These are phyloP conservation scores for Ellobium chinense DNA, from an alignment of 2,888 invertebrate species.

Conservation along the genomic window DNA sequence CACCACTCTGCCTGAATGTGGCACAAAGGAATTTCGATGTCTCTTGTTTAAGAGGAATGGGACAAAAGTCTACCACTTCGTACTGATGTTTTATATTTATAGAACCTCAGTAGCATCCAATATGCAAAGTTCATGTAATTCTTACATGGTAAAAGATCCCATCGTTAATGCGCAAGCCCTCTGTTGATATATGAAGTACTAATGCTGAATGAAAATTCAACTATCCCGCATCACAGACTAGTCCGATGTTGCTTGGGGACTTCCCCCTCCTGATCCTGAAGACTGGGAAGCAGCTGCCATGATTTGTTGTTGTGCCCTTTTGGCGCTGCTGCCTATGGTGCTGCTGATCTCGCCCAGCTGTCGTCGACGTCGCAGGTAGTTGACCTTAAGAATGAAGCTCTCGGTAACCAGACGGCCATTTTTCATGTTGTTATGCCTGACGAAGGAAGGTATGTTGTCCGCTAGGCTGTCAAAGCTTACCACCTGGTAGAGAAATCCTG, in stretches of 20 bases:
- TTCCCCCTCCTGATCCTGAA: background rate
- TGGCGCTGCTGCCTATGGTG: conserved; percentile 1
- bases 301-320: background rate
- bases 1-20: no score
- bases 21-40: no score
- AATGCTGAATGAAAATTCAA: background rate
- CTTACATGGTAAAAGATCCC: no score
- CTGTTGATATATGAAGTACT: background rate
- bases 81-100: no score
- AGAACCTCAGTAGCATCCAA: no score
- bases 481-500: conserved; percentile 25
- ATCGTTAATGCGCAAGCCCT: no score
- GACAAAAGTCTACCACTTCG: no score
- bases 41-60: no score
- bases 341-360: conserved; percentile 33
- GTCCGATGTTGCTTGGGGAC: no score
- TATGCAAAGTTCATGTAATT: no score
- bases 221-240: no score
- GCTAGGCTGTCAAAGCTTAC: conserved; percentile 15
- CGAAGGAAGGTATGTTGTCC: conserved; percentile 41
- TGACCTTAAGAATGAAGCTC: conserved; percentile 44
- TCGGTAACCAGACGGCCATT: conserved; percentile 43
- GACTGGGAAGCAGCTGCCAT: background rate
- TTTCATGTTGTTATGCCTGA: conserved; percentile 35
- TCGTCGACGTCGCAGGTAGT: conserved; percentile 41